phyloP scores from a whole-genome alignment of 2,113 vertebrate genomes.

The Antigone vipio region DNA sequence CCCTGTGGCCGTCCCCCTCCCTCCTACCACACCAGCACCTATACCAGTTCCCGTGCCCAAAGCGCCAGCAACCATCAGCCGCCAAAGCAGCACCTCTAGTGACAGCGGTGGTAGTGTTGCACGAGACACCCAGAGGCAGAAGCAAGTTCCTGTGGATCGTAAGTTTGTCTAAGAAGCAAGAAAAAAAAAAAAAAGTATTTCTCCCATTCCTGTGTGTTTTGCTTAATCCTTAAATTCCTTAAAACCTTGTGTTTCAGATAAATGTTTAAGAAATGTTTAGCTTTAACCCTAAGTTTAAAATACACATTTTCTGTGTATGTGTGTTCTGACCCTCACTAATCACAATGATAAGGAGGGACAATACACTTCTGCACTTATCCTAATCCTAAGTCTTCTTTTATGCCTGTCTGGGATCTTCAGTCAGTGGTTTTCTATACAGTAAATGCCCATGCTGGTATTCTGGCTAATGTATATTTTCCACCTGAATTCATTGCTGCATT shows the following conservation, averaged over 20 bases:
- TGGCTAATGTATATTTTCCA: neutral
- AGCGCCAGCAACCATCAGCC: slow-evolving; percentile 61
- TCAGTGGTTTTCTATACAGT: neutral
- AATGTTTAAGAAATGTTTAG: neutral
- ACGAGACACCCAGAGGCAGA: slow-evolving; percentile 79
- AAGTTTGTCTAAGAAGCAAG: slow-evolving; percentile 45
- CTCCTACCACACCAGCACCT: slow-evolving; percentile 65
- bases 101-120: slow-evolving; percentile 71
- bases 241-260: neutral
- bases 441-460: neutral
- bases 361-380: neutral
- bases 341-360: neutral
- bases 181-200: neutral
- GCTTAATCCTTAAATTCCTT: neutral
- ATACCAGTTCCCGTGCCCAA: slow-evolving; percentile 61
- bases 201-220: rapidly evolving
- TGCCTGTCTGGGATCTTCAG: neutral
- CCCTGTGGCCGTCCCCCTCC: slow-evolving; percentile 66
- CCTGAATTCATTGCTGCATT: neutral
- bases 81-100: slow-evolving; percentile 82
- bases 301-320: rapidly evolving
- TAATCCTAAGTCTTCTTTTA: neutral
- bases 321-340: rapidly evolving
- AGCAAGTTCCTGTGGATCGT: slow-evolving; percentile 71
- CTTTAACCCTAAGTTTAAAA: neutral